Evolutionary conservation across 1,140 invertebrate species (phyloP), one percentile per base, ranked within the genome.

Genomic region (Nautilus pompilius): DNA sequence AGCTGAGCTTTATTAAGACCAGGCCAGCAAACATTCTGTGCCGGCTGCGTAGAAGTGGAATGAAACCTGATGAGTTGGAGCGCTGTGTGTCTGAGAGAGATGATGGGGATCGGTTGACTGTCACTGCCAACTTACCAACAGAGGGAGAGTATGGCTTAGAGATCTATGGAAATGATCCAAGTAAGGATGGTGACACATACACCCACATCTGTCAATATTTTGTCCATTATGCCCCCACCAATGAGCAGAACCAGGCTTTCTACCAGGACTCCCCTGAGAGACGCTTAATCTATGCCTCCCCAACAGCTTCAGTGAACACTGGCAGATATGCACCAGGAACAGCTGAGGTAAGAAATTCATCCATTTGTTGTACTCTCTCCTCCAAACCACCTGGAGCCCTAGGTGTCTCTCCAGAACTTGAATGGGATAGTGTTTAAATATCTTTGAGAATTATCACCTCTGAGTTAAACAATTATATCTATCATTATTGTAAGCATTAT

Each of bases 201-300:
- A 82, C 77, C 20, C 80, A 82, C 58, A 75, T 81, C 22, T 82
- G 77, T 66, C 81, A 82, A 68, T 82, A 82, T 62, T 75, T 82
- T 66, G 73, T 82, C n/a, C 74, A 80, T 65, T 80, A 66, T 62
- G 75, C 76, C 4, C 62, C 72, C 6, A 70, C 70, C 3, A 62
- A 67, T 22, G 73, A 76, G 29, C 76, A 78, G 62, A 56, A 66
- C 26, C 68, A 68, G 29, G 75, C 77, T 22, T 79, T 79, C 66
- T 79, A 79, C 56, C 70, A 74, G 61, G 77, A 74, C 58, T 72
- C 75, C n/a, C 75, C 75, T 10, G 68, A 72, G 28, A 67, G 75
- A 26, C 36, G 61, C 10, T 51, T 32, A 24, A 60, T 60, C 22
- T 54, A 48, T 49, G 28, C 51, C 57, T 6, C 56, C 66, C 20